Conservation (phyloP, 2,797 vertebrate genomes). For the Premnoplex brunnescens region DNA sequence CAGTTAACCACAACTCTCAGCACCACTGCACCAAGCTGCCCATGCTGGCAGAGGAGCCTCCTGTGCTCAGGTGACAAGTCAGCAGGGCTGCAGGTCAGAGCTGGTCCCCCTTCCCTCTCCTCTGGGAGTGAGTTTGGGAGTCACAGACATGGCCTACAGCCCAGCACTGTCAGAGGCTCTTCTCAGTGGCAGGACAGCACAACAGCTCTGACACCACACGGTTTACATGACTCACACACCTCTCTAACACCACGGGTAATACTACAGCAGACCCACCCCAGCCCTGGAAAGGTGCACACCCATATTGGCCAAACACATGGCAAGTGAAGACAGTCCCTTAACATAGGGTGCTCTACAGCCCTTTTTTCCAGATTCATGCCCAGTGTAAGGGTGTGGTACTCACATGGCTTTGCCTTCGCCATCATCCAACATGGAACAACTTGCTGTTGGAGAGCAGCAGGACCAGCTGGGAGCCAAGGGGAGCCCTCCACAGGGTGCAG, state of each 20-base stretch:
- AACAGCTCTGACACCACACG: rapidly evolving
- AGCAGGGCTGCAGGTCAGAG: neutral
- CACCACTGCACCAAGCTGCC: neutral
- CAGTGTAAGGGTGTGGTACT: rapidly evolving
- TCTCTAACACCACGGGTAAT: rapidly evolving
- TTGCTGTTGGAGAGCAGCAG: neutral
- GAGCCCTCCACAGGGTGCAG: rapidly evolving
- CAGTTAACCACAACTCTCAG: neutral
- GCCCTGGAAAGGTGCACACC: rapidly evolving
- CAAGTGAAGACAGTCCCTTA: neutral
- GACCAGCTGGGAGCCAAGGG: neutral
- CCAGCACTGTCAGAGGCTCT: neutral
- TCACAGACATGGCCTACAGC: rapidly evolving
- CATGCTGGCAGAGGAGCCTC: neutral
- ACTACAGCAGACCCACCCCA: neutral
- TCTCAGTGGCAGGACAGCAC: neutral
- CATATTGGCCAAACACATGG: rapidly evolving
- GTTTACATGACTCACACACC: rapidly evolving
- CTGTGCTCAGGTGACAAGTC: neutral
- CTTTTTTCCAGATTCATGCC: rapidly evolving
- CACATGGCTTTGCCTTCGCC: neutral
- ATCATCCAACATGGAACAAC: rapidly evolving
- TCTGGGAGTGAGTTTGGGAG: rapidly evolving
- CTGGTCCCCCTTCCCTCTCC: rapidly evolving
- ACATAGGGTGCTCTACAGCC: neutral